These are phyloP conservation scores for Diorhabda elongata DNA, from an alignment of 1,140 invertebrate species.

Conservation along the genomic window DNA sequence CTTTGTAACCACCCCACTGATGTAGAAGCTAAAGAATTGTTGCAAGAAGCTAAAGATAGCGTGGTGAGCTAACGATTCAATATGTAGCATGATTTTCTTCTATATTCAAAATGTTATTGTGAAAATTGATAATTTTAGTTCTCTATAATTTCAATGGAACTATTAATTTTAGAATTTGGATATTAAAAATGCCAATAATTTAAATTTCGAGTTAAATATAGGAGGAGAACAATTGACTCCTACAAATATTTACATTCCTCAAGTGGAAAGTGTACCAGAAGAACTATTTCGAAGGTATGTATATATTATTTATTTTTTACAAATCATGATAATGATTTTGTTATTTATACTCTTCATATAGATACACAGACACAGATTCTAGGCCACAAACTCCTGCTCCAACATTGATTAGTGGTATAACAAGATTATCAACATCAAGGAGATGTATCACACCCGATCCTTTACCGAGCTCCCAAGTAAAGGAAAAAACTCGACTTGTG, in stretches of 20 bases:
- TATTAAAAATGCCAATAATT: conserved; percentile 36
- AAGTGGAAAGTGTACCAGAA: conserved; percentile 52
- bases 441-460: conserved; percentile 53
- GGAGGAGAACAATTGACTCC: conserved; percentile 36
- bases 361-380: conserved; percentile 76
- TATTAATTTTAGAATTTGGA: too few relatives aligned
- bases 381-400: conserved; percentile 69
- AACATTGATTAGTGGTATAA: conserved; percentile 60
- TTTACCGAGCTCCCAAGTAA: conserved; percentile 33
- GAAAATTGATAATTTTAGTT: not conserved
- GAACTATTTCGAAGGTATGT: conserved; percentile 52
- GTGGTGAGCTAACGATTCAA: conserved; percentile 52
- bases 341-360: conserved; percentile 27
- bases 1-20: conserved; percentile 79
- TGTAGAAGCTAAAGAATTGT: conserved; percentile 65
- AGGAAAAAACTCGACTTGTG: conserved; percentile 46
- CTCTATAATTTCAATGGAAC: too few relatives aligned
- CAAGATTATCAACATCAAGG: conserved; percentile 45
- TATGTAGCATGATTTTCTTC: not conserved
- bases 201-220: conserved; percentile 50
- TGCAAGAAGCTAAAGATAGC: conserved; percentile 65
- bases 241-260: conserved; percentile 10
- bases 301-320: not conserved
- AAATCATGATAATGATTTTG: not conserved
- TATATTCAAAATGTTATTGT: not conserved